Evolutionary conservation across 2,113 vertebrate genomes (phyloP).

Genomic region (Dicentrarchus labrax): DNA sequence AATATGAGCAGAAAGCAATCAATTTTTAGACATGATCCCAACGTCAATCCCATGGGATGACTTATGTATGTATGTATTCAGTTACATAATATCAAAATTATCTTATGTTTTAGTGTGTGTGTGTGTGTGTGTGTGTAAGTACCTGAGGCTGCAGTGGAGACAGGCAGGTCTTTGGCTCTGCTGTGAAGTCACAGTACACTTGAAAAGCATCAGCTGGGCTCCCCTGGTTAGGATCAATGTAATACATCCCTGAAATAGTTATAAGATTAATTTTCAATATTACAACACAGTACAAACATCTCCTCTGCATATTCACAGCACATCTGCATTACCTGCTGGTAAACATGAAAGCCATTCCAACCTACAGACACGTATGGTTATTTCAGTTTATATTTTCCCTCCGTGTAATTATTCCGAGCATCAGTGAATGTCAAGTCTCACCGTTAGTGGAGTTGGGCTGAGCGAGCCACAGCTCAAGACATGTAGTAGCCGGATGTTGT

Average conservation of each 20-base stretch:
- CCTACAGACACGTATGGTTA: not conserved
- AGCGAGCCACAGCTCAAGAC: slow-evolving; percentile 88
- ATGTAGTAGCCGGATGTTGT: slow-evolving; percentile 84
- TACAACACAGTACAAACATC: not conserved
- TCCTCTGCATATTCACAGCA: not conserved
- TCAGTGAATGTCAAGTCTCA: slow-evolving; percentile 44
- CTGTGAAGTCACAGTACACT: slow-evolving; percentile 88
- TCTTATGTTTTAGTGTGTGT: not conserved
- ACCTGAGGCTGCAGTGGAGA: slow-evolving; percentile 83
- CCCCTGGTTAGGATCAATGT: slow-evolving; percentile 91
- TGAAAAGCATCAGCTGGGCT: slow-evolving; percentile 84
- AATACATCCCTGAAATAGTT: slow-evolving; percentile 84
- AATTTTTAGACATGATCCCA: too few species aligned
- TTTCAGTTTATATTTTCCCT: not conserved
- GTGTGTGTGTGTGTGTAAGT: not conserved
- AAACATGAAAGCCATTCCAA: not conserved
- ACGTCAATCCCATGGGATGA: too few species aligned
- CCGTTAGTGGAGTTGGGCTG: slow-evolving; percentile 80
- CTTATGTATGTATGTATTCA: too few species aligned
- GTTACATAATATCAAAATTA: not conserved
- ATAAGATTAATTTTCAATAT: not conserved
- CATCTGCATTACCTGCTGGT: not conserved
- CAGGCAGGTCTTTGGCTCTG: slow-evolving; percentile 86
- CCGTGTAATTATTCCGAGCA: not conserved
- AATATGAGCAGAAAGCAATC: not conserved